Base-by-base conservation (phyloP, 2,888 invertebrate species). In the Lithophane socia region DNA sequence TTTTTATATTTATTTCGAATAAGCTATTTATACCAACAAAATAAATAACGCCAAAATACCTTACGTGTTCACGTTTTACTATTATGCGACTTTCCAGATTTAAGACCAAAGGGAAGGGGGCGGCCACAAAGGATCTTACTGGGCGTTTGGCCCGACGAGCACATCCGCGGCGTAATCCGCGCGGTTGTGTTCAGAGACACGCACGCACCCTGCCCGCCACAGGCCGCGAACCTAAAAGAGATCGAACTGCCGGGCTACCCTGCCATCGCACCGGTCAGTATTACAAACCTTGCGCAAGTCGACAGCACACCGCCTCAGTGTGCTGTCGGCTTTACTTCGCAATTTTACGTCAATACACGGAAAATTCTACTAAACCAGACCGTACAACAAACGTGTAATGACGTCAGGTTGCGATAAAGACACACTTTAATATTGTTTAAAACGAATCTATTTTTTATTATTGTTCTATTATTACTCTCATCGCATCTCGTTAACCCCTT, bases 131-230 rank as follows among this genome's bases (percentile, higher is more conserved):
- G 99, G 93, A 99, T 99, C 93, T 97, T 99, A 87, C 97, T 99
- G 87, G 99, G 99, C 83, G 98, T 99, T 82, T 99, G 99, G 99
- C 99, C 99, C 16, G 99, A 99, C 95, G 99, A 99, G 93, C 99
- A 99, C 95, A 99, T 99, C 94, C 98, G 98, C 92, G 98, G 98
- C 83, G 99, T 99, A 75, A 99, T 99, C 92, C 97, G 99, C 91
- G 98, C 99, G 78, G 99, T 99, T 73, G 99, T 99, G 80, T 99
- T 99, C 97, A 97, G 99, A 90, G 99, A 99, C 96, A 98, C 98
- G 21, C 97, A 97, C 93, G 95, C 97, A 68, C 94, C 97, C 67
- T 97, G 97, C 98, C 98, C 94, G 97, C 98, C 88, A 37, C 88
- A 85, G 77, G 79, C 99, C 75, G 98, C 98, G 93, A 98, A 98